phyloP scores from a whole-genome alignment of 2,797 vertebrate genomes.

The Galagoides demidoff region DNA sequence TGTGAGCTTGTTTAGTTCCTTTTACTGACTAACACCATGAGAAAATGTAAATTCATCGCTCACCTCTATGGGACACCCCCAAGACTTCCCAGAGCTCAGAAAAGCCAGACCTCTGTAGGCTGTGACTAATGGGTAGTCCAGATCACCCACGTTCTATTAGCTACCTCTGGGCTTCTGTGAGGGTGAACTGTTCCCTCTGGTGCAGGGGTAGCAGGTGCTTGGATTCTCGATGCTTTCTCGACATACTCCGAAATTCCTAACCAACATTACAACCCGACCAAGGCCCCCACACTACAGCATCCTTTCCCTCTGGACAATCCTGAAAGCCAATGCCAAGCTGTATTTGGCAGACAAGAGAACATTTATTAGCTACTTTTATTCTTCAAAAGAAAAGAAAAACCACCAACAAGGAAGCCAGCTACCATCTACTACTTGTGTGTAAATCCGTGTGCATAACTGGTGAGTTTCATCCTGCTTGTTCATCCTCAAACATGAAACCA shows the following conservation, averaged over 20 bases:
- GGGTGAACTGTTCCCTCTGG: background rate
- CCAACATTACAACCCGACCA: too few species aligned
- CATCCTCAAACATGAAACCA: background rate
- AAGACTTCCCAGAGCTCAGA: background rate
- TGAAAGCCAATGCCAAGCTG: background rate
- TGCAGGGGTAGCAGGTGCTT: fast-evolving
- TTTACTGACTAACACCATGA: background rate
- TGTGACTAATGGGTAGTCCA: background rate
- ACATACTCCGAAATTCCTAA: fast-evolving
- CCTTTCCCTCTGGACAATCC: background rate
- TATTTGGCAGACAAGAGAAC: background rate
- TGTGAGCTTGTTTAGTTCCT: background rate
- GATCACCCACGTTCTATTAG: fast-evolving
- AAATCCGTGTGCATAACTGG: background rate
- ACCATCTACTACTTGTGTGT: background rate
- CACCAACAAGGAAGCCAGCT: background rate
- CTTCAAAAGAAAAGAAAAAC: background rate
- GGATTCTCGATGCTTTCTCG: background rate
- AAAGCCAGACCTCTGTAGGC: background rate
- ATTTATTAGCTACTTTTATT: background rate
- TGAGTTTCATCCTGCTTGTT: background rate
- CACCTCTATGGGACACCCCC: background rate
- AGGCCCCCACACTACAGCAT: fast-evolving
- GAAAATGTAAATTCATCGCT: background rate
- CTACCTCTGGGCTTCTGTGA: background rate